Base-by-base conservation (phyloP, 2,888 invertebrate genomes). In the Petrophora chlorosata region DNA sequence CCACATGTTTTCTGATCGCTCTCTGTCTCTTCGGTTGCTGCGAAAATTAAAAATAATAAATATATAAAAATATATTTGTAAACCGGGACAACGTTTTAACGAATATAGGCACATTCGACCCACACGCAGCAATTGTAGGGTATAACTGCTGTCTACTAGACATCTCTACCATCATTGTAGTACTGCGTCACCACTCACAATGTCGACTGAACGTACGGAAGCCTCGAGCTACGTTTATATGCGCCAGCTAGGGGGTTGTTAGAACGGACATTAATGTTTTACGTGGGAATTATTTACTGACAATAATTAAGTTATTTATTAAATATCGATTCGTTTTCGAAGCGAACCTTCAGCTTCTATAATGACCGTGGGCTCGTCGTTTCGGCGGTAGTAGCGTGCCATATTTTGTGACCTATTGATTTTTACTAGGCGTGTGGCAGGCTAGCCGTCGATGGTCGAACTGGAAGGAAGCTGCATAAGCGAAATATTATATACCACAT, bases 1-100 rank as follows among this genome's bases (percentile, higher is more conserved):
- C 97, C 98, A 73, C 97, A 97, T 40, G 94, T 91, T 62, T 95
- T 96, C 0, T 92, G 90, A 38, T 95, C 94, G 3, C 91, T 89
- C 50, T 92, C 92, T 13, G 82, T 83, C 34, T 92, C 92, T 17
- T 95, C 94, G 28, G 73, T 79, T 0, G 72, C 85, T 78, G 72
- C 85, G 77, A 91, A 92, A 93, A 85, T 53, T n/a, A n/a, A n/a
- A n/a, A n/a, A n/a, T n/a, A n/a, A 19, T 19, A 19, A 19, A 2
- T 19, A 19, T 19, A 19, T 19, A 7, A 19, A 7, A 19, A 19
- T 19, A 5, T 1, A 1, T 2, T 2, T 2, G 7, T 19, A 19
- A 4, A 2, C 19, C 2, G 7, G 7, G 7, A 8, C n/a, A 3
- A 8, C 23, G 8, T 7, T 2, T 4, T 7, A 23, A 23, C 23